Conservation (phyloP, 2,797 vertebrate genomes). For the Ispidina picta region DNA sequence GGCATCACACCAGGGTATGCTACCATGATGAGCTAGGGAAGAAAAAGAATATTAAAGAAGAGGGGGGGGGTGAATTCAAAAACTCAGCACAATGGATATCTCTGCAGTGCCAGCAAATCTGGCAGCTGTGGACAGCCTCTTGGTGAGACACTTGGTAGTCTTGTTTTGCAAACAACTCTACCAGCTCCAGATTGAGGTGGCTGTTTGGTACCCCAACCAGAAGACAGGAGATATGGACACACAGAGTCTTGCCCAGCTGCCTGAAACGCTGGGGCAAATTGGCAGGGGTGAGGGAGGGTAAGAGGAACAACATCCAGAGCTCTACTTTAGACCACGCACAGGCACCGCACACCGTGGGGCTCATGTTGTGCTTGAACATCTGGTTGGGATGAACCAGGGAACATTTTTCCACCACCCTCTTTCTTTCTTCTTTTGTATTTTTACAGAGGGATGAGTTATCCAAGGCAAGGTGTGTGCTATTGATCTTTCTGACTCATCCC, state of each 20-base stretch:
- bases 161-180: not conserved
- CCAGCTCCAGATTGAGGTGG: not conserved
- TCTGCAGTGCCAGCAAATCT: not conserved
- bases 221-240: not conserved
- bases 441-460: not conserved
- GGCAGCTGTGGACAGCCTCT: not conserved
- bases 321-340: not conserved
- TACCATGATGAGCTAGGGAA: not conserved
- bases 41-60: not conserved
- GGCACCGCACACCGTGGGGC: rapidly evolving
- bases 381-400: not conserved
- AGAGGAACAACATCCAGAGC: not conserved
- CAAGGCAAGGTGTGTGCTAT: not conserved
- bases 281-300: not conserved
- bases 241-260: not conserved
- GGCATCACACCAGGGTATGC: rapidly evolving
- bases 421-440: not conserved
- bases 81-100: not conserved
- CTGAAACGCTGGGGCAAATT: not conserved
- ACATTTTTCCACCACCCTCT: not conserved
- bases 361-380: not conserved
- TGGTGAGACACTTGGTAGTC: not conserved
- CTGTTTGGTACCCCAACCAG: not conserved
- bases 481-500: not conserved
- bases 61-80: not conserved